Conservation (phyloP, 2,797 vertebrate genomes). For the Rhabdophis nuchalis region DNA sequence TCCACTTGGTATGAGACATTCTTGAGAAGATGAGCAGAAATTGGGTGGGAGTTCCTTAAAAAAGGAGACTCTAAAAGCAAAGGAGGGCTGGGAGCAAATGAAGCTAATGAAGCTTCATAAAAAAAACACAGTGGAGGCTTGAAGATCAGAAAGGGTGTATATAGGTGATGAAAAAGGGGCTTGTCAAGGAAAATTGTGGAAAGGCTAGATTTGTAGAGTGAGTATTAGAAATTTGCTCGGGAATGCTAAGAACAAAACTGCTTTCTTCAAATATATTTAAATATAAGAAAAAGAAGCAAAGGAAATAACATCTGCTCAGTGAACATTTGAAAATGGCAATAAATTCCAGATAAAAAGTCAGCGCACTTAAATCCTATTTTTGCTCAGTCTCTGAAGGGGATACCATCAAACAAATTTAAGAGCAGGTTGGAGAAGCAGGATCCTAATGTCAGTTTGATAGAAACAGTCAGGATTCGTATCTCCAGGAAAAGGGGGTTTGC, state of each 20-base stretch:
- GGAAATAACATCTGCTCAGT: neutral
- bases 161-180: neutral
- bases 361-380: neutral
- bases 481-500: neutral
- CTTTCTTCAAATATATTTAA: neutral
- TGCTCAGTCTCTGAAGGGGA: neutral
- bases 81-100: neutral
- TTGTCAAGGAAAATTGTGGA: neutral
- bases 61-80: neutral
- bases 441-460: neutral
- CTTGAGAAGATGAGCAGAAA: neutral
- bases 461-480: neutral
- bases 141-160: neutral
- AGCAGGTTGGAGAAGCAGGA: neutral
- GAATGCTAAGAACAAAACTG: neutral
- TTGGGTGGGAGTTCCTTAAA: neutral
- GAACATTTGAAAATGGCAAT: neutral
- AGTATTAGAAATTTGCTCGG: neutral
- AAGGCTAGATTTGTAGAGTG: neutral
- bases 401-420: neutral
- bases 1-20: neutral
- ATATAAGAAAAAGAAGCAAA: neutral
- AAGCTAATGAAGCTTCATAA: neutral
- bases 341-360: neutral
- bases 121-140: neutral